Percentiles rank a stretch among this genome's conserved stretches.
These are phyloP conservation scores for Chiloscyllium punctatum DNA, from an alignment of 2,797 vertebrate species.

Conservation along the genomic window DNA sequence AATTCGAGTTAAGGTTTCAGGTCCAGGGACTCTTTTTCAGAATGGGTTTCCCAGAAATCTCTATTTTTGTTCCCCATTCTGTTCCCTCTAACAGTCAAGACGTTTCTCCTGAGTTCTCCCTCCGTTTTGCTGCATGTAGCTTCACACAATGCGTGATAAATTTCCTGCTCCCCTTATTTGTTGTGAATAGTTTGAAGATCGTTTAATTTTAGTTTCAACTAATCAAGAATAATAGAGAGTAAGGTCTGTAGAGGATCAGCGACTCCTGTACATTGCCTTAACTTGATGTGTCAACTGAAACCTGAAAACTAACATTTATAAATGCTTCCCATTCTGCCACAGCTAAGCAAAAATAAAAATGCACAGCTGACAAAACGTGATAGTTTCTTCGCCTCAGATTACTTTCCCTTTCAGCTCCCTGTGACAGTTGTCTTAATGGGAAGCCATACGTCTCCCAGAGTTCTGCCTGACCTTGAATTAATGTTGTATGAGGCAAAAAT, in stretches of 20 bases:
- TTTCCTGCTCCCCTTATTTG: not conserved
- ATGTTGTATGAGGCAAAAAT: not conserved
- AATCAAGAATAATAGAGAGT: not conserved
- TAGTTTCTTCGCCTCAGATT: not conserved
- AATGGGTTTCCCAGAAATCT: too few species aligned
- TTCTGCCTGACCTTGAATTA: not conserved
- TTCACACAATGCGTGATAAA: not conserved
- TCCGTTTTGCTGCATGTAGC: not conserved
- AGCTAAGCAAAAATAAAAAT: not conserved
- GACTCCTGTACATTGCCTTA: not conserved
- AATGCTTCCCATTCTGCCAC: not conserved
- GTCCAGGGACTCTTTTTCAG: too few species aligned
- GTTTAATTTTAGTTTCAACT: not conserved
- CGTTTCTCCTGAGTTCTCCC: too few species aligned
- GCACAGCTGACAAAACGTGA: not conserved
- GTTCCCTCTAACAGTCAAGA: not conserved
- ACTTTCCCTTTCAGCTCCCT: not conserved
- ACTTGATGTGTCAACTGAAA: not conserved
- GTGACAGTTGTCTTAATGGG: not conserved
- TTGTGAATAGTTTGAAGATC: not conserved
- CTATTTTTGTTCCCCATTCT: not conserved
- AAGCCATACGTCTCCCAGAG: not conserved
- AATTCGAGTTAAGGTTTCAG: too few species aligned
- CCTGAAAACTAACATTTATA: not conserved
- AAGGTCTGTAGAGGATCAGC: not conserved